These are phyloP conservation scores for Ptychodera flava DNA, from an alignment of 35 echinoderm and acorn worm species.

Conservation along the genomic window DNA sequence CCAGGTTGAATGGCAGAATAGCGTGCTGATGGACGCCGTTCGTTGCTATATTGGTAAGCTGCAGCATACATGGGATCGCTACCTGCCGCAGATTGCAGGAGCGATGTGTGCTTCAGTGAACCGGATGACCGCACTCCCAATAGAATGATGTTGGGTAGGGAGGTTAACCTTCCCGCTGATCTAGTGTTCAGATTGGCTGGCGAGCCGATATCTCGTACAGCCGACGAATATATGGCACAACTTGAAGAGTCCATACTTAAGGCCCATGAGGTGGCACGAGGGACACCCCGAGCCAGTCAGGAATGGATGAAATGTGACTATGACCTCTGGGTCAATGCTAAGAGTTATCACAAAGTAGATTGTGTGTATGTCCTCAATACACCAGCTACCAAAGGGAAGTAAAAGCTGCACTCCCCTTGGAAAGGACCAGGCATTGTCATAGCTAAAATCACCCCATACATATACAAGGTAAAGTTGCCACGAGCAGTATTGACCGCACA, in stretches of 20 bases:
- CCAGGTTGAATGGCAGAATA: neutral
- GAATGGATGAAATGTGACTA: neutral
- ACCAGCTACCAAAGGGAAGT: neutral
- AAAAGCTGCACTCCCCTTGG: too few species aligned
- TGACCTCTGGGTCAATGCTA: neutral
- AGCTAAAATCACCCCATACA: too few species aligned
- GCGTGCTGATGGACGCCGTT: constrained; percentile 15
- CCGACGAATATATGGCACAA: neutral
- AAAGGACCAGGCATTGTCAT: too few species aligned
- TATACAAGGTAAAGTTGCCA: too few species aligned
- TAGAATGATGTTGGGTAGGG: constrained; percentile 15
- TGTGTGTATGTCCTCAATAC: neutral
- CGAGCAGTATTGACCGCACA: too few species aligned
- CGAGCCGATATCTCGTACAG: neutral
- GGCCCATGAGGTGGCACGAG: neutral
- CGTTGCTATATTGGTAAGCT: constrained; percentile 25
- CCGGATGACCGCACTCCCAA: constrained; percentile 5
- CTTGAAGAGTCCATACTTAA: neutral
- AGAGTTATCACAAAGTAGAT: neutral
- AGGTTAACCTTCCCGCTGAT: constrained; percentile 14
- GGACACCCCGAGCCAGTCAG: neutral
- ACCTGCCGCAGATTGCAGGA: neutral
- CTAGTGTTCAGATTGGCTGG: neutral
- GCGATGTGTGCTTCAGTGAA: neutral
- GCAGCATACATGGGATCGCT: neutral